Conservation (phyloP, 2,888 invertebrate species). For the Eupithecia subumbrata region DNA sequence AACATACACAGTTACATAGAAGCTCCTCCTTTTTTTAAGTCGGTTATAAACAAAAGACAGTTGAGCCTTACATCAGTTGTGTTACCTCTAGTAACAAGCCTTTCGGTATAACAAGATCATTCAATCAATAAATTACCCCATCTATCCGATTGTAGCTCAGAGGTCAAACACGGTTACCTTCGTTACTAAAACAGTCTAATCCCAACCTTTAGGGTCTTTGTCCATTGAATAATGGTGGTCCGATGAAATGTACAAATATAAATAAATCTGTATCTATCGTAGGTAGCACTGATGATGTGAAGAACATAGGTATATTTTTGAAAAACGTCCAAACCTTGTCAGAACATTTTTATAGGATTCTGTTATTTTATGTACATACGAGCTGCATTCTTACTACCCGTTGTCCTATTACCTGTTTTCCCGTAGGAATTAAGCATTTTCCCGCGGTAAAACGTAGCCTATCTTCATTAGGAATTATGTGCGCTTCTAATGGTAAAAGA, state of each 20-base stretch:
- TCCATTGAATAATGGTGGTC: not conserved
- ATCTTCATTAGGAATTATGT: too few relatives aligned
- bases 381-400: too few relatives aligned
- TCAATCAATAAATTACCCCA: conserved; percentile 59
- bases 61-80: too few relatives aligned
- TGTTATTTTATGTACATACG: too few relatives aligned
- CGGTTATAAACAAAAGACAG: too few relatives aligned
- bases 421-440: too few relatives aligned
- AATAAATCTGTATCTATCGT: not conserved
- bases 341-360: not conserved
- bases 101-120: conserved; percentile 40
- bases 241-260: not conserved
- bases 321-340: not conserved
- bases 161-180: conserved; percentile 50
- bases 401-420: too few relatives aligned
- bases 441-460: too few relatives aligned
- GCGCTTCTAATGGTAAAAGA: too few relatives aligned
- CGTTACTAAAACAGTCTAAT: conserved; percentile 39
- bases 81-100: conserved; percentile 3
- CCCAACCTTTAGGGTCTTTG: conserved; percentile 21
- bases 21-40: too few relatives aligned
- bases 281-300: not conserved
- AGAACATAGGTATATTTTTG: not conserved
- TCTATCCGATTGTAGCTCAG: conserved; percentile 56
- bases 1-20: too few relatives aligned